These are phyloP conservation scores for Busseola fusca DNA, from an alignment of 2,888 invertebrate species.

Conservation along the genomic window DNA sequence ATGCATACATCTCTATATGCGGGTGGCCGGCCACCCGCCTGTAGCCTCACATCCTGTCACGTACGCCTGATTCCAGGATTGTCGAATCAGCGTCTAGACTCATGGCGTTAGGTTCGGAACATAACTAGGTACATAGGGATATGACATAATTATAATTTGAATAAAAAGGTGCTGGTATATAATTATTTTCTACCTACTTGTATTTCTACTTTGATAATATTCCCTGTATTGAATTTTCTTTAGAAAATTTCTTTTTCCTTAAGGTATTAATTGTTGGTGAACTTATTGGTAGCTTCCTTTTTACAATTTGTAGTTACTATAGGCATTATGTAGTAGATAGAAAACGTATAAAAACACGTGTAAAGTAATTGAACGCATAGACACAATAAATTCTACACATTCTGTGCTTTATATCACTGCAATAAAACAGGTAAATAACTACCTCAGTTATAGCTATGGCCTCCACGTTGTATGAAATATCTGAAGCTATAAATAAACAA, in stretches of 20 bases:
- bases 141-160: too few relatives aligned
- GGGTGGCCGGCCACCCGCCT: too few relatives aligned
- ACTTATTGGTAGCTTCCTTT: neutral
- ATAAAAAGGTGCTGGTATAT: too few relatives aligned
- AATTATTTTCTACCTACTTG: neutral
- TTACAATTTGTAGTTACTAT: neutral
- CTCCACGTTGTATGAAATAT: neutral
- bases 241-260: neutral
- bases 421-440: neutral
- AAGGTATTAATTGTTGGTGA: neutral
- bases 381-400: neutral
- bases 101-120: too few relatives aligned
- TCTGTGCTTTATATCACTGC: neutral
- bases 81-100: too few relatives aligned
- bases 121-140: too few relatives aligned
- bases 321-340: neutral
- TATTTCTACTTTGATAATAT: neutral
- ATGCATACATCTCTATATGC: too few relatives aligned
- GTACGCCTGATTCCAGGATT: too few relatives aligned
- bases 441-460: neutral
- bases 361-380: neutral
- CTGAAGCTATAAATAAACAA: slow-evolving; percentile 5
- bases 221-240: neutral
- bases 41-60: too few relatives aligned
- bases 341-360: neutral